Evolutionary conservation across 2,888 invertebrate genomes (phyloP).

Genomic region (Zygogramma bicolorata): DNA sequence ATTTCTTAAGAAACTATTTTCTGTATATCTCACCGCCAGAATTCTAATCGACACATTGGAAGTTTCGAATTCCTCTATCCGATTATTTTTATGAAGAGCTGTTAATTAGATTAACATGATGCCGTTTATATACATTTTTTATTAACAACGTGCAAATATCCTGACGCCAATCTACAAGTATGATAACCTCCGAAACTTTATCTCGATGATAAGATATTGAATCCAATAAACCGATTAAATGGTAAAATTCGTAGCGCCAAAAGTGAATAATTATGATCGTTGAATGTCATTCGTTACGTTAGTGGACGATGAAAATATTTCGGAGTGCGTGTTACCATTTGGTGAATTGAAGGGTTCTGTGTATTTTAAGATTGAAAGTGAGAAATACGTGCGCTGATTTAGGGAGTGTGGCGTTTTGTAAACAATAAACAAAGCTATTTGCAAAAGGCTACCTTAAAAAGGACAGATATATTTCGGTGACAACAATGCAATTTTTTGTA

Average conservation of each 20-base stretch:
- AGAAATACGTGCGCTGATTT: not conserved
- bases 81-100: not conserved
- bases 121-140: not conserved
- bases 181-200: not conserved
- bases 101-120: constrained; percentile 7
- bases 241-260: not conserved
- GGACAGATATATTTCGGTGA: not conserved
- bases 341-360: not conserved
- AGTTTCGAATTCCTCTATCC: not conserved
- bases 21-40: too few species aligned
- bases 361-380: not conserved
- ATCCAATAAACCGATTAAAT: not conserved
- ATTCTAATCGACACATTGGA: too few species aligned
- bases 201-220: not conserved
- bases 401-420: too few species aligned
- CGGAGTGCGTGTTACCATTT: not conserved
- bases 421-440: too few species aligned
- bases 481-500: not conserved
- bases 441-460: too few species aligned
- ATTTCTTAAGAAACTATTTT: too few species aligned
- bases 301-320: not conserved
- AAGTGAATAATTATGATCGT: not conserved
- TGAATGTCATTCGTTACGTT: not conserved
- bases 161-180: constrained; percentile 1
- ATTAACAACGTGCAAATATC: not conserved